These are phyloP conservation scores for Odontocerum albicorne DNA, from an alignment of 2,888 invertebrate genomes.

Conservation along the genomic window DNA sequence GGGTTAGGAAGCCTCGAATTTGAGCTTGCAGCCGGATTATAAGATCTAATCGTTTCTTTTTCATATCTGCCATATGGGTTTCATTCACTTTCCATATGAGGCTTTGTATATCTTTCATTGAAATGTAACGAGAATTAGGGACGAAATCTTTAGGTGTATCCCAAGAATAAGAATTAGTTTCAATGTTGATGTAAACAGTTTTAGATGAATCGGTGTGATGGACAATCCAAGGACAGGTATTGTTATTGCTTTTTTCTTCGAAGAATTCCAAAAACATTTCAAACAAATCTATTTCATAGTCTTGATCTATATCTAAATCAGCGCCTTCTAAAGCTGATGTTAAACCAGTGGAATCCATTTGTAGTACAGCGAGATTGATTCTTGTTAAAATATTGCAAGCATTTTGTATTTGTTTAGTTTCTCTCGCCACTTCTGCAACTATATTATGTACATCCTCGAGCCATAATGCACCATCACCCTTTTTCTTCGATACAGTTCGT, in stretches of 20 bases:
- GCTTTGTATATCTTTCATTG: slow-evolving; percentile 49
- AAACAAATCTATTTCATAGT: slow-evolving; percentile 53
- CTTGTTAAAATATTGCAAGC: slow-evolving; percentile 51
- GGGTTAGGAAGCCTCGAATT: slow-evolving; percentile 60
- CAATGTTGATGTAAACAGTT: slow-evolving; percentile 56
- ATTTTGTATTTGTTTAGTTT: slow-evolving; percentile 54
- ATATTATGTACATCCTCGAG: slow-evolving; percentile 58
- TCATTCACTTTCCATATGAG: slow-evolving; percentile 53
- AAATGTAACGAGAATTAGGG: slow-evolving; percentile 52
- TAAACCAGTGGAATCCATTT: slow-evolving; percentile 45
- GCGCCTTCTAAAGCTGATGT: slow-evolving; percentile 5
- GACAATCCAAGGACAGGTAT: slow-evolving; percentile 56
- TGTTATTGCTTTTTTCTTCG: slow-evolving; percentile 51
- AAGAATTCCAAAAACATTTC: slow-evolving; percentile 52
- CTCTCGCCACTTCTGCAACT: slow-evolving; percentile 51
- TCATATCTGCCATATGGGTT: slow-evolving; percentile 49
- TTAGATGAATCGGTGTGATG: slow-evolving; percentile 56
- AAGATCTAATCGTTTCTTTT: slow-evolving; percentile 48
- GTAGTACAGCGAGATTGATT: slow-evolving; percentile 50
- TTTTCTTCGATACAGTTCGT: slow-evolving; percentile 52
- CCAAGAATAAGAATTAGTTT: slow-evolving; percentile 56
- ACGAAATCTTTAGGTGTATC: slow-evolving; percentile 55
- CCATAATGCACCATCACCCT: slow-evolving; percentile 62
- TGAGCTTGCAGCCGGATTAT: slow-evolving; percentile 62
- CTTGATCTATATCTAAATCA: slow-evolving; percentile 31